A percentile compares a stretch with the other conserved stretches of the same genome.
Evolutionary conservation across 1,140 invertebrate species (phyloP).

Genomic region (Mylabris phalerata): DNA sequence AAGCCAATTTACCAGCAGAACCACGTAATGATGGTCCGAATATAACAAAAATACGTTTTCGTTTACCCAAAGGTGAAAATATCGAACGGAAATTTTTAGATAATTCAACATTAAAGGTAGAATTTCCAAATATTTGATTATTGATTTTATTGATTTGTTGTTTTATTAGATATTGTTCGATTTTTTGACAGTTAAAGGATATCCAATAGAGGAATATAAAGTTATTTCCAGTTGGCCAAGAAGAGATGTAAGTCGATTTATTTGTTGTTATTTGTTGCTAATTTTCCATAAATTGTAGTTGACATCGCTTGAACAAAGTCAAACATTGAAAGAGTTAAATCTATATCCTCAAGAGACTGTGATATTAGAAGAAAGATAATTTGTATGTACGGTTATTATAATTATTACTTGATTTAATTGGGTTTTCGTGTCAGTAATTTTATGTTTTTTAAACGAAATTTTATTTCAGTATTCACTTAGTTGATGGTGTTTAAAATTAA

Average conservation of each 20-base stretch:
- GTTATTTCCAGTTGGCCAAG: slow-evolving; percentile 86
- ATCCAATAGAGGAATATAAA: slow-evolving; percentile 81
- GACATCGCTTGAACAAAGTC: slow-evolving; percentile 65
- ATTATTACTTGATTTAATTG: too few species aligned
- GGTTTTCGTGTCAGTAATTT: too few species aligned
- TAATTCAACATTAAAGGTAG: slow-evolving; percentile 56
- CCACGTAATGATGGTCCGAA: slow-evolving; percentile 48
- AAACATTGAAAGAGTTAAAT: slow-evolving; percentile 73
- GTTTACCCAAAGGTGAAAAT: slow-evolving; percentile 66
- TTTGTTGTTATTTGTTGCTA: too few species aligned
- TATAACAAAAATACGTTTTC: slow-evolving; percentile 68
- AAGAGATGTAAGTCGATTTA: slow-evolving; percentile 68
- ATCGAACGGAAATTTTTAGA: slow-evolving; percentile 68
- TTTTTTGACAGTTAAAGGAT: slow-evolving; percentile 80
- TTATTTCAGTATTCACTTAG: too few species aligned
- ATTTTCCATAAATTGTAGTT: slow-evolving; percentile 52
- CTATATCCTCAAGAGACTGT: slow-evolving; percentile 88
- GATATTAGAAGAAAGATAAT: slow-evolving; percentile 84
- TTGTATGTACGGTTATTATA: slow-evolving; percentile 8
- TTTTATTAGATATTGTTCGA: slow-evolving; percentile 65
- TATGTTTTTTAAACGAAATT: too few species aligned
- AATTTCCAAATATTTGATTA: slow-evolving; percentile 4
- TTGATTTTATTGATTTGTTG: slow-evolving; percentile 7
- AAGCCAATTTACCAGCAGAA: slow-evolving; percentile 57
- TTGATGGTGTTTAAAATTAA: too few species aligned